Evolutionary conservation across 35 echinoderm and acorn worm species (phyloP), one percentile per base, ranked within the genome.

Genomic region (Eucidaris tribuloides): DNA sequence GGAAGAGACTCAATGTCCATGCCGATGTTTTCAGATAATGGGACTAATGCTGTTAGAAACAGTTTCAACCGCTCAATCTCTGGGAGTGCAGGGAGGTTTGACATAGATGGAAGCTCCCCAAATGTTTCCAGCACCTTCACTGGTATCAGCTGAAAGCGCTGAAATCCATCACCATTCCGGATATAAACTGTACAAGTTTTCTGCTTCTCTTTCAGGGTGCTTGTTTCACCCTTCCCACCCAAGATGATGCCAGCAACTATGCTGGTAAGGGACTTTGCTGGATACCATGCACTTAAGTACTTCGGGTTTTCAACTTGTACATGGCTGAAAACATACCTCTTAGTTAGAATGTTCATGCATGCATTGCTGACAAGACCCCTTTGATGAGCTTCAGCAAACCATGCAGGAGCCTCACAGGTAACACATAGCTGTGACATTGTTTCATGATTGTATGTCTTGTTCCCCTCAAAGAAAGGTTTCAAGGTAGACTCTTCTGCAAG

Each of bases 41-140:
- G 79, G 11, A 66, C 30, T 25, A 89, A 36, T 31, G 20, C 63
- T 30, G 17, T 13, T 18, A 82, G 14, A 13, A 89, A 41, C 3
- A 89, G 49, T 17, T 44, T 43, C 22, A 37, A 38, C 19, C 46
- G 45, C 37, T 71, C 79, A 11, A 43, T 33, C 66, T 82, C 46
- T 32, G 79, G 38, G 31, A 76, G 22, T 37, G 20, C 7, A 23
- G 62, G 62, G 5, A 83, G 27, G 33, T 1, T 18, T 1, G 36
- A 45, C 38, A 89, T 82, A 4, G 87, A 43, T 45, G 79, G 87
- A 23, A 89, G 44, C 7, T 30, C 48, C n/a, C 87, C 87, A 74
- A 55, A 89, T 41, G 35, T 40, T 17, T 74, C 79, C 36, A 89
- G 30, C 13, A 61, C 62, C 22, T 82, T 43, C 68, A 74, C 29